Percentiles rank a stretch among this genome's conserved stretches.
Conservation (phyloP, 2,888 invertebrate species). For the Sminthurinus aureus region DNA sequence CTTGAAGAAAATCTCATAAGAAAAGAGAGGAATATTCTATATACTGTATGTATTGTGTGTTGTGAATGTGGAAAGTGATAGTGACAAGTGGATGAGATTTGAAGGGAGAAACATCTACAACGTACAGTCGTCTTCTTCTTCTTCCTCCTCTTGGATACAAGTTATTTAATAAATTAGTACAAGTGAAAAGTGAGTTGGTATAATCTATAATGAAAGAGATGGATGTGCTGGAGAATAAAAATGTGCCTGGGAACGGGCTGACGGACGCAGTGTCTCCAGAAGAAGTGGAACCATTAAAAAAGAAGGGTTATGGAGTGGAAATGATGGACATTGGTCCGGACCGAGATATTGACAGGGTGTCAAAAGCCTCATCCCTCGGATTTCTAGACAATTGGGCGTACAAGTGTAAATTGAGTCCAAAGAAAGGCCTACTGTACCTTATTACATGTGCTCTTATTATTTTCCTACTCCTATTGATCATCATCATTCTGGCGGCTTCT, state of each 20-base stretch:
- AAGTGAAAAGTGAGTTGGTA: neutral
- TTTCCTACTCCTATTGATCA: slow-evolving; percentile 64
- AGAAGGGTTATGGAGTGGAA: slow-evolving; percentile 35
- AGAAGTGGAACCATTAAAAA: slow-evolving; percentile 51
- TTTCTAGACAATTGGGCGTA: slow-evolving; percentile 48
- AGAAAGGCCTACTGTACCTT: slow-evolving; percentile 52
- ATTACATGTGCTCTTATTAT: slow-evolving; percentile 56
- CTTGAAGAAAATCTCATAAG: too few species aligned
- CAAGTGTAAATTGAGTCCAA: slow-evolving; percentile 53
- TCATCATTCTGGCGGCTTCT: slow-evolving; percentile 64
- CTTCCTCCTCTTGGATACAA: too few species aligned
- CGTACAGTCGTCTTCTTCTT: too few species aligned
- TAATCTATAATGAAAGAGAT: slow-evolving; percentile 21
- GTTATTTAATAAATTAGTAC: too few species aligned
- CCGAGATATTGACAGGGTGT: slow-evolving; percentile 20
- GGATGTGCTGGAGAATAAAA: slow-evolving; percentile 56
- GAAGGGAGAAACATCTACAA: too few species aligned
- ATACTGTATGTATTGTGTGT: too few species aligned
- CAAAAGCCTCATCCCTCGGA: slow-evolving; percentile 20
- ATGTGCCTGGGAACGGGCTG: slow-evolving; percentile 53
- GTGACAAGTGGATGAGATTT: too few species aligned
- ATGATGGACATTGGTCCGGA: slow-evolving; percentile 44
- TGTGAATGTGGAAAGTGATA: too few species aligned
- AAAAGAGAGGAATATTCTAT: too few species aligned
- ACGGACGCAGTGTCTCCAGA: slow-evolving; percentile 52